phyloP scores from a whole-genome alignment of 30 jellyfish, hydroid and myxozoan species.

The Catostylus mosaicus region DNA sequence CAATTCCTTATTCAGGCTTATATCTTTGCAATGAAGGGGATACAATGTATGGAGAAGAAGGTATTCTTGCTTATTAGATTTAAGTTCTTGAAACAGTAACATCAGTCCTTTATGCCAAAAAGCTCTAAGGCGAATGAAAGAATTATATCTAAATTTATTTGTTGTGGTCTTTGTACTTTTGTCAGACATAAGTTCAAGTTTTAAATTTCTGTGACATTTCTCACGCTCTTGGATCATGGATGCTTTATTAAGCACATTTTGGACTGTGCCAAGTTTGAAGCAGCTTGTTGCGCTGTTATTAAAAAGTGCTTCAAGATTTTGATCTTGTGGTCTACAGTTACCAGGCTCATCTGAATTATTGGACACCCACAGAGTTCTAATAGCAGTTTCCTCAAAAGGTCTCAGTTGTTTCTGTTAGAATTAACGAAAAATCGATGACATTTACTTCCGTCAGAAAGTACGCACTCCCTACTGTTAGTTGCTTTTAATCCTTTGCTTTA shows the following conservation, averaged over 20 bases:
- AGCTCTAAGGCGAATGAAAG: slow-evolving; percentile 28
- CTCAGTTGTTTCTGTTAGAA: too few species aligned
- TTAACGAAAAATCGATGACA: too few species aligned
- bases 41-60: not conserved
- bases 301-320: not conserved
- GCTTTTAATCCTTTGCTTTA: too few species aligned
- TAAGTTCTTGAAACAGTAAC: not conserved
- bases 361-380: slow-evolving; percentile 31
- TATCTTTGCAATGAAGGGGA: slow-evolving; percentile 1
- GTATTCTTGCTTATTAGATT: not conserved
- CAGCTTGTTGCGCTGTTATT: slow-evolving; percentile 8
- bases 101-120: slow-evolving; percentile 44
- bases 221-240: slow-evolving; percentile 6
- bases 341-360: not conserved
- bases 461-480: too few species aligned
- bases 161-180: slow-evolving; percentile 5
- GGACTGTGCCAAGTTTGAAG: not conserved
- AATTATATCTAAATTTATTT: slow-evolving; percentile 13
- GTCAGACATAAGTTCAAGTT: not conserved
- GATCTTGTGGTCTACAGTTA: slow-evolving; percentile 4
- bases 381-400: slow-evolving; percentile 23
- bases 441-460: too few species aligned
- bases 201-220: slow-evolving; percentile 23
- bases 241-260: not conserved
- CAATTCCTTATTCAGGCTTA: slow-evolving; percentile 11